These are phyloP conservation scores for Phaetusa simplex DNA, from an alignment of 2,113 vertebrate genomes.

Conservation along the genomic window DNA sequence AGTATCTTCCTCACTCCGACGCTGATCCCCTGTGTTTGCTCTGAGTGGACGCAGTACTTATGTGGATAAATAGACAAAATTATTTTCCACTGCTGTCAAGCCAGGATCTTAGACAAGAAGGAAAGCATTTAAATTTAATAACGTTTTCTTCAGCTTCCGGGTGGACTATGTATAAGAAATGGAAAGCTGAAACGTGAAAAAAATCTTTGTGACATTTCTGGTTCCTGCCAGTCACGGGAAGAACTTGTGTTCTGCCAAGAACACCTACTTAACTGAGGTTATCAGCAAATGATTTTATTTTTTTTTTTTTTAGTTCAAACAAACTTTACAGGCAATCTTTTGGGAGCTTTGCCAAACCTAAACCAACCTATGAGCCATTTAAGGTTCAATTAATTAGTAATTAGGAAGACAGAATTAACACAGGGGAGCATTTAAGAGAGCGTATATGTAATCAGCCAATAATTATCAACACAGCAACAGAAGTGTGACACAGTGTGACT, in stretches of 20 bases:
- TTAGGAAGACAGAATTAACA: conserved; percentile 36
- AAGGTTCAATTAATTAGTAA: conserved; percentile 41
- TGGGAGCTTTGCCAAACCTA: background rate
- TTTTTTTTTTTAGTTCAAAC: background rate
- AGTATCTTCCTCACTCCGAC: accelerated
- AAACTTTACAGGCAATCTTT: conserved; percentile 10
- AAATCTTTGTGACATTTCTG: background rate
- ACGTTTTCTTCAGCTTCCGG: background rate
- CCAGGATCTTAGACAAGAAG: background rate
- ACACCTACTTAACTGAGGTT: background rate
- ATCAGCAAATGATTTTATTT: background rate
- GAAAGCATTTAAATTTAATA: conserved; percentile 1
- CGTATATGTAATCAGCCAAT: conserved; percentile 18
- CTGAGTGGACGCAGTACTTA: background rate
- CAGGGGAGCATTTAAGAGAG: conserved; percentile 6
- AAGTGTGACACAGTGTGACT: background rate
- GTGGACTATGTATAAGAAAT: background rate
- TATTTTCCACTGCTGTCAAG: background rate
- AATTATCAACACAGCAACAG: conserved; percentile 4
- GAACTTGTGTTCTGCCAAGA: background rate
- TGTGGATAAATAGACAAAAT: background rate
- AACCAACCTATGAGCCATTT: conserved; percentile 1
- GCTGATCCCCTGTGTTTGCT: background rate
- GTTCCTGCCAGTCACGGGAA: background rate
- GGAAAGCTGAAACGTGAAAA: background rate